Evolutionary conservation across 2,113 vertebrate genomes (phyloP).

Genomic region (Nymphicus hollandicus): DNA sequence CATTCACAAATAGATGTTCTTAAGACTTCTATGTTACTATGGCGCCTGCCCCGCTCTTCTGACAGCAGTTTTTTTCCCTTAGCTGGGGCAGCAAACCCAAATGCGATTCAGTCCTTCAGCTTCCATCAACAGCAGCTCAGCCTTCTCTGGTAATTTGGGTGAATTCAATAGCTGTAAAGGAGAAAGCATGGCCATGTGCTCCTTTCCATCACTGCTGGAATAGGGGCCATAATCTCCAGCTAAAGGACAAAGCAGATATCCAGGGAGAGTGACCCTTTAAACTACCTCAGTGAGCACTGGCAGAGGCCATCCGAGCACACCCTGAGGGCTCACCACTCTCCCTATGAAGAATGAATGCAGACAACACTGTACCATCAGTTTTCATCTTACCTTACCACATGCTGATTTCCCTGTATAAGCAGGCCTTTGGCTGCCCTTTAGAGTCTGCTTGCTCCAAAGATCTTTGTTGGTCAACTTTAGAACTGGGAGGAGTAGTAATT

Average conservation of each 20-base stretch:
- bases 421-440: constrained; percentile 1
- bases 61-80: neutral
- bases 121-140: neutral
- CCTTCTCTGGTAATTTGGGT: neutral
- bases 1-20: neutral
- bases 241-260: neutral
- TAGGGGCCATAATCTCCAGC: neutral
- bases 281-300: neutral
- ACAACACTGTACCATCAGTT: neutral
- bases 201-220: fast-evolving
- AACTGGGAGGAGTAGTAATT: neutral
- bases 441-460: neutral
- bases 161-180: neutral
- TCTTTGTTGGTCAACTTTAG: neutral
- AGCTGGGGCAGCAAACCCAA: neutral
- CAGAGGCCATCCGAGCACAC: neutral
- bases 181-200: neutral
- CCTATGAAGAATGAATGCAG: neutral
- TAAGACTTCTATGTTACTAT: neutral
- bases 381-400: neutral
- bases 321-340: neutral
- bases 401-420: neutral
- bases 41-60: neutral
- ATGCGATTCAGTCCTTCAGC: neutral
- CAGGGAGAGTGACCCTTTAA: neutral